Conservation (phyloP, 1,140 invertebrate species). For the Pseudomyrmex flavicornis region DNA sequence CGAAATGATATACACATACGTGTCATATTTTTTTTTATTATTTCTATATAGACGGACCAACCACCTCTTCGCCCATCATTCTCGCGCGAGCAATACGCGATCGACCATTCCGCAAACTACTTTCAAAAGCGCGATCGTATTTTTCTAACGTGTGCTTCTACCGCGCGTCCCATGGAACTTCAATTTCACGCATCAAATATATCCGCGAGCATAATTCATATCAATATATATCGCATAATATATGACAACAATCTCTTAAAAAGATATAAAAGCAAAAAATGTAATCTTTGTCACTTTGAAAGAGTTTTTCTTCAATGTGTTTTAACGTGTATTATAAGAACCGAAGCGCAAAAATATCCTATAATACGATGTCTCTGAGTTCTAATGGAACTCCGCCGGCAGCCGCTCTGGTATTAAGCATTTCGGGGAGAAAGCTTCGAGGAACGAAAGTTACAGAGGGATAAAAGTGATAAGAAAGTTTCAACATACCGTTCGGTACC, state of each 20-base stretch:
- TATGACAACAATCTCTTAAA: slow-evolving; percentile 8
- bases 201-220: slow-evolving; percentile 36
- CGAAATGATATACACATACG: slow-evolving; percentile 35
- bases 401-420: slow-evolving; percentile 3
- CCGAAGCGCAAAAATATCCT: background rate
- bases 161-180: slow-evolving; percentile 27
- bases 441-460: slow-evolving; percentile 13
- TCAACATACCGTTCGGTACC: slow-evolving; percentile 95
- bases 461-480: slow-evolving; percentile 56
- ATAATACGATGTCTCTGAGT: slow-evolving; percentile 6
- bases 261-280: background rate
- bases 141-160: slow-evolving; percentile 41
- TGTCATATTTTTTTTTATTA: slow-evolving; percentile 49
- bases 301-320: background rate
- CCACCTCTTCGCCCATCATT: background rate
- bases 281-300: too few relatives aligned
- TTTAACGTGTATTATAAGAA: background rate
- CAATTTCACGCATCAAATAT: slow-evolving; percentile 55
- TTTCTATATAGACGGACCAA: slow-evolving; percentile 34
- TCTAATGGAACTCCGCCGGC: slow-evolving; percentile 25
- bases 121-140: slow-evolving; percentile 27
- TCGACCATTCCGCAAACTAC: slow-evolving; percentile 27
- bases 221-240: background rate
- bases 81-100: slow-evolving; percentile 21
- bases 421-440: background rate